These are phyloP conservation scores for Pterois miles DNA, from an alignment of 2,797 vertebrate species.

Conservation along the genomic window DNA sequence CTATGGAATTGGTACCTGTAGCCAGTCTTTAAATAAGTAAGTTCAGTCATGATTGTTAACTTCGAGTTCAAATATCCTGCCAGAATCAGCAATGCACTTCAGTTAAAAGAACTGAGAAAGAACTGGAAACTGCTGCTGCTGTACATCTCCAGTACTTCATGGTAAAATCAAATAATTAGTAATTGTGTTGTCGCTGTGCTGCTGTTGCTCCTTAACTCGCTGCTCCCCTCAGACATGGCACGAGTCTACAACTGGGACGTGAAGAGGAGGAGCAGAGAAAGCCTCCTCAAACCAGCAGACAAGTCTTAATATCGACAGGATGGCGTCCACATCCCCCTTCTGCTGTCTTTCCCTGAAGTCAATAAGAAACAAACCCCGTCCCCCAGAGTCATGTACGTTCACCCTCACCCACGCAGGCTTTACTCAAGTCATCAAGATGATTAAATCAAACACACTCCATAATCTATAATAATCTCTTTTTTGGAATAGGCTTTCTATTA, in stretches of 20 bases:
- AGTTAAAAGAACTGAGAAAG: no score
- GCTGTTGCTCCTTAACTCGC: slow-evolving; percentile 43
- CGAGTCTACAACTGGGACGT: slow-evolving; percentile 99
- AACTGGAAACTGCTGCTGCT: no score
- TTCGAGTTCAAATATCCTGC: background rate
- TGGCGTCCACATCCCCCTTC: background rate
- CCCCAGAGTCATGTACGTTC: slow-evolving; percentile 45
- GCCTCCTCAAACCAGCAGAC: slow-evolving; percentile 89
- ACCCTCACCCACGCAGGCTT: background rate
- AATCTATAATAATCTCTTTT: background rate
- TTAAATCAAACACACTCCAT: background rate
- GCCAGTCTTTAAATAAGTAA: background rate
- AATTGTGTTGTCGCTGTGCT: accelerated
- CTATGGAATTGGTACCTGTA: no score
- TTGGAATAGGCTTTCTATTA: background rate
- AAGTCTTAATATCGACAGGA: slow-evolving; percentile 83
- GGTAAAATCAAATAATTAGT: no score
- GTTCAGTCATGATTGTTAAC: background rate
- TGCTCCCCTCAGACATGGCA: slow-evolving; percentile 91
- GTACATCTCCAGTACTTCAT: no score
- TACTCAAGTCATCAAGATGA: background rate
- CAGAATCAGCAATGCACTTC: no score
- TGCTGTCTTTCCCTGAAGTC: slow-evolving; percentile 27
- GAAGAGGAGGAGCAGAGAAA: slow-evolving; percentile 97
- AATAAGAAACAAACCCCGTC: slow-evolving; percentile 3